Percentiles rank a stretch among this genome's conserved stretches.
Conservation (phyloP, 2,113 vertebrate genomes). For the human region GRCh38 chr19:1997501-1998000, state of each 20-base stretch:
- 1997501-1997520: rapidly evolving
- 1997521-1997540: not conserved
- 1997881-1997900: not conserved
- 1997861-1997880: not conserved
- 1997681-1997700: too few species aligned
- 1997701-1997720: too few species aligned
- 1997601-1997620: too few species aligned
- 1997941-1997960: not conserved
- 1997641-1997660: too few species aligned
- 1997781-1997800: not conserved
- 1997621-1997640: too few species aligned
- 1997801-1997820: too few species aligned
- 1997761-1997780: not conserved
- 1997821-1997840: too few species aligned
- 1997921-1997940: not conserved
- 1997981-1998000: too few species aligned
- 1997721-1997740: too few species aligned
- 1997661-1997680: too few species aligned
- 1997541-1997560: not conserved
- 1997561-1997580: not conserved
- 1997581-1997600: too few species aligned
- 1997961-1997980: not conserved
- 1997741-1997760: not conserved
- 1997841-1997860: too few species aligned
- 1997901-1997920: not conserved